Evolutionary conservation across 1,140 invertebrate species (phyloP), one percentile per base, ranked within the genome.

Genomic region (Apis dorsata): DNA sequence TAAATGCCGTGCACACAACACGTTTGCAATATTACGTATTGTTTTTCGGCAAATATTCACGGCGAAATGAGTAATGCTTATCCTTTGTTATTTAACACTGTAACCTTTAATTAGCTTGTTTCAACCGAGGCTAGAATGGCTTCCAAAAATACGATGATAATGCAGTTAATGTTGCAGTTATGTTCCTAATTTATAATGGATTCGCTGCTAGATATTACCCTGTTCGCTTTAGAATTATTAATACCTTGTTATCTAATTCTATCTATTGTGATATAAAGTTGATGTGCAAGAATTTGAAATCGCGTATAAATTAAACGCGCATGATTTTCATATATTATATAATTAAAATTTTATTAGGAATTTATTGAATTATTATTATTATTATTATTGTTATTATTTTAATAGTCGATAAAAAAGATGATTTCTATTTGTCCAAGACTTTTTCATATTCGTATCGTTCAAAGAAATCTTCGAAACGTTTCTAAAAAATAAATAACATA

Each of bases 41-140:
- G 3, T 63, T 34, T 44, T 11, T 44, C n/a, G 17, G 13, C 9
- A 51, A 62, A 72, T 79, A 63, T 53, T 79, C 78, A 51, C 51
- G 24, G 1, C 1, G 44, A 28, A 19, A 62, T 21, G 24, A 63
- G n/a, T 15, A 13, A 19, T 2, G 24, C 51, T 24, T 66, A 49
- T 59, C 28, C 34, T 12, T 28, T 15, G 28, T 19, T 51, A 19
- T 60, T 62, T 51, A 53, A 34, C 17, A 53, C 17, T 9, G 24
- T 57, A 28, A 34, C 28, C 55, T 63, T 21, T 24, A 63, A 79
- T 79, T 63, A 59, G 49, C 53, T 72, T 12, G 15, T 62, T 53
- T 62, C 24, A 51, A 76, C 28, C 19, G 11, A 7, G 12, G 17
- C 4, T 8, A 62, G 51, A 34, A 63, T 34, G 9, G 49, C 12